phyloP scores from a whole-genome alignment of 2,888 invertebrate species.

The Deilephila porcellus region DNA sequence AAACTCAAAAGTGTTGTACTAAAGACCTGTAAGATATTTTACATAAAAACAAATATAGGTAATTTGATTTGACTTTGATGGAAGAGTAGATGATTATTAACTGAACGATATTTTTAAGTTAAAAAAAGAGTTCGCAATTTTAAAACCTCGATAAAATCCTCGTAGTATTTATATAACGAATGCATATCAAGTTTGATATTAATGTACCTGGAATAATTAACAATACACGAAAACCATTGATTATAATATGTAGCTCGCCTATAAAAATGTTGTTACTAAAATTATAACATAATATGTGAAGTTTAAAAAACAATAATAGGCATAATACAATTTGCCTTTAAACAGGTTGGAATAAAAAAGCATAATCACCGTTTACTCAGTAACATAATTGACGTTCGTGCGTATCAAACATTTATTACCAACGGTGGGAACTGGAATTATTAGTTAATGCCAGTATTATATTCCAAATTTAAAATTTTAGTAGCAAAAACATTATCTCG shows the following conservation, averaged over 20 bases:
- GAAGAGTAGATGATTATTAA: too few species aligned
- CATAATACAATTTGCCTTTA: conserved; percentile 14
- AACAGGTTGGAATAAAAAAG: background rate
- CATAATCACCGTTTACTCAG: conserved; percentile 21
- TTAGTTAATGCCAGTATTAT: background rate
- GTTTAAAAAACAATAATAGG: background rate
- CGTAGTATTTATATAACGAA: background rate
- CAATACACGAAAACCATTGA: background rate
- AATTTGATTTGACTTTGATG: too few species aligned
- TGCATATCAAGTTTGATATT: background rate
- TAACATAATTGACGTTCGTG: conserved; percentile 24
- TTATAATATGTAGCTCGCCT: background rate
- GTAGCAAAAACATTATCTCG: too few species aligned
- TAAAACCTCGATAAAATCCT: background rate
- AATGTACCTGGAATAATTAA: background rate
- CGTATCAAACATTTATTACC: conserved; percentile 13
- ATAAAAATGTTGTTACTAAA: background rate
- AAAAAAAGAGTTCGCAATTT: too few species aligned
- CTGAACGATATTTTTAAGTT: too few species aligned
- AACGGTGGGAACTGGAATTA: conserved; percentile 6
- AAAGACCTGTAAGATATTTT: too few species aligned
- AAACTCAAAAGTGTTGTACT: too few species aligned
- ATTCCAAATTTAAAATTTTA: too few species aligned
- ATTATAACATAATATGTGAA: background rate
- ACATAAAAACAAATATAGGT: too few species aligned